These are phyloP conservation scores for Pelosia muscerda DNA, from an alignment of 2,888 invertebrate species.

Conservation along the genomic window DNA sequence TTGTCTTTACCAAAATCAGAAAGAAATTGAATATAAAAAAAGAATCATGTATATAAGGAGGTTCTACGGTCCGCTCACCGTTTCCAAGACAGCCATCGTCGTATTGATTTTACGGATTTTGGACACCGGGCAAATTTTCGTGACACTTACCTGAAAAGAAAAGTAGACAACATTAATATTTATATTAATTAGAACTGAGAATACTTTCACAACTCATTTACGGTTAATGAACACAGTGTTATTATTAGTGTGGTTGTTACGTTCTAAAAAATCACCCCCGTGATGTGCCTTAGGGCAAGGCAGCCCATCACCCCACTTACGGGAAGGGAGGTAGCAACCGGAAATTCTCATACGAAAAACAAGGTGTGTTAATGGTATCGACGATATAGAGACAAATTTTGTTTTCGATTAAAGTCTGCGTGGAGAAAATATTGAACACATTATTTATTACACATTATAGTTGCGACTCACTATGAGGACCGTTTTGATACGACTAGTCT, in stretches of 20 bases:
- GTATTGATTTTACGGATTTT: conserved; percentile 31
- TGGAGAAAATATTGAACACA: too few species aligned
- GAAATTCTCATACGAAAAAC: background rate
- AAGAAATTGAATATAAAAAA: background rate
- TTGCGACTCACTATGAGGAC: too few species aligned
- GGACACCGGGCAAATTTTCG: conserved; percentile 24
- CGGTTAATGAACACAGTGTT: background rate
- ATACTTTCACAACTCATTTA: background rate
- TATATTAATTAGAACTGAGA: background rate
- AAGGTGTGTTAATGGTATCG: background rate
- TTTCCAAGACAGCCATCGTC: conserved; percentile 24
- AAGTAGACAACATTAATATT: conserved; percentile 15
- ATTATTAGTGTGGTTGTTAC: background rate
- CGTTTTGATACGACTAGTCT: too few species aligned
- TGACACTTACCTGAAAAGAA: conserved; percentile 52
- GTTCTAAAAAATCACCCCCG: background rate
- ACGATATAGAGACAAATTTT: background rate
- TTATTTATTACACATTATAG: too few species aligned
- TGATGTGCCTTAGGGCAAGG: background rate
- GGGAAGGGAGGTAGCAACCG: background rate
- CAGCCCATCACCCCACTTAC: background rate
- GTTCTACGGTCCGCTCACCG: conserved; percentile 41
- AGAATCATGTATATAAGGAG: conserved; percentile 23
- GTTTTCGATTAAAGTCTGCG: background rate
- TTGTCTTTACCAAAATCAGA: background rate